phyloP scores from a whole-genome alignment of 2,797 vertebrate genomes.

The Chelmon rostratus region DNA sequence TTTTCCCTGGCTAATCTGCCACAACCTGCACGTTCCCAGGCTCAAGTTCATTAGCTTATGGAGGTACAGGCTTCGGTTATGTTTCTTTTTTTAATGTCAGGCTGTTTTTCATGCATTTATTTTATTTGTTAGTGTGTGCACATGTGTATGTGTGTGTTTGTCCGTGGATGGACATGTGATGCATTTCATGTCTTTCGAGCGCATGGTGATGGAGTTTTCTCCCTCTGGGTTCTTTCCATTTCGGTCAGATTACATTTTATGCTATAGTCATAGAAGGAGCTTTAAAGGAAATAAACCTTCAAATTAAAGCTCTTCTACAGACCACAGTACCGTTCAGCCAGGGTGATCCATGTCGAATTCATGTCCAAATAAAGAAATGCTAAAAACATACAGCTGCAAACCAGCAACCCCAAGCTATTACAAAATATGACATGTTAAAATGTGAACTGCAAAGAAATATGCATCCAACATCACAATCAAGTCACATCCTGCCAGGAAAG shows the following conservation, averaged over 20 bases:
- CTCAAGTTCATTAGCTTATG: slow-evolving; percentile 41
- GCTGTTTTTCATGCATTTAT: neutral
- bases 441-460: neutral
- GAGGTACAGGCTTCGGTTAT: slow-evolving; percentile 1
- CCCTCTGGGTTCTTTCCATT: slow-evolving; percentile 22
- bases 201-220: slow-evolving; percentile 40
- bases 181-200: slow-evolving; percentile 33
- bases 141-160: neutral
- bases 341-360: neutral
- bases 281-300: slow-evolving; percentile 38
- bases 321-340: neutral
- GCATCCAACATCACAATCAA: neutral
- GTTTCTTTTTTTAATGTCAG: neutral
- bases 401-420: neutral
- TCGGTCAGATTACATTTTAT: slow-evolving; percentile 44
- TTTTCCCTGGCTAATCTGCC: slow-evolving; percentile 20
- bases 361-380: neutral
- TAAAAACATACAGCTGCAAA: neutral
- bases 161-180: slow-evolving; percentile 25
- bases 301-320: slow-evolving; percentile 40
- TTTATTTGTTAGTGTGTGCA: slow-evolving; percentile 8
- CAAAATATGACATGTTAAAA: neutral
- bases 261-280: slow-evolving; percentile 12
- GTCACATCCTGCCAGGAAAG: too few relatives aligned
- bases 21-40: slow-evolving; percentile 8